A percentile compares a stretch with the other conserved stretches of the same genome.
phyloP scores from a whole-genome alignment of 2,888 invertebrate genomes.

The Cremastinae sp. region DNA sequence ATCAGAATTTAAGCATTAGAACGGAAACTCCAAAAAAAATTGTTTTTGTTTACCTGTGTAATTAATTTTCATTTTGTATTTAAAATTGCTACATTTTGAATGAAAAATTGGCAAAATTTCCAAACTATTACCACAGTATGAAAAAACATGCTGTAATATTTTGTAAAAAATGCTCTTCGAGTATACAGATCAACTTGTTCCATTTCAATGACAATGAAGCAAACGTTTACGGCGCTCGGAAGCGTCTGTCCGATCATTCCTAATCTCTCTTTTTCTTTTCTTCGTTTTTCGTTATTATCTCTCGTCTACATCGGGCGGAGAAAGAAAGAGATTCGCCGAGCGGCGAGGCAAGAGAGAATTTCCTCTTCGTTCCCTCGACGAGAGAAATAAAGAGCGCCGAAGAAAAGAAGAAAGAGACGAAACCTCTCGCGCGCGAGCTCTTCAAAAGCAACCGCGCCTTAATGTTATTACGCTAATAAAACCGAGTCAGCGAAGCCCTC shows the following conservation, averaged over 20 bases:
- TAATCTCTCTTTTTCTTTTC: slow-evolving; percentile 16
- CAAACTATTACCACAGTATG: no score
- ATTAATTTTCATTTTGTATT: no score
- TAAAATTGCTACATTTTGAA: no score
- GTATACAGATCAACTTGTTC: no score
- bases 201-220: background rate
- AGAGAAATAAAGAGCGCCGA: slow-evolving; percentile 53
- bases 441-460: slow-evolving; percentile 75
- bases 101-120: no score
- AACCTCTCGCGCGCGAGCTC: slow-evolving; percentile 48
- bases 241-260: background rate
- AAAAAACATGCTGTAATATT: no score
- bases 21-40: no score
- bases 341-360: slow-evolving; percentile 30
- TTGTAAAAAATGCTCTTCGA: no score
- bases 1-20: no score
- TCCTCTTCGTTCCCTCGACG: slow-evolving; percentile 50
- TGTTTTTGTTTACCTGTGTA: no score
- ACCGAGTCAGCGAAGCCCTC: slow-evolving; percentile 72
- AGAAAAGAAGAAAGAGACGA: slow-evolving; percentile 48
- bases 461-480: slow-evolving; percentile 78
- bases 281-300: slow-evolving; percentile 43
- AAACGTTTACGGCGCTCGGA: background rate
- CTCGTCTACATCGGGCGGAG: slow-evolving; percentile 40
- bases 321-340: slow-evolving; percentile 34